These are phyloP conservation scores for Oreocharis arfaki DNA, from an alignment of 2,113 vertebrate species.

Conservation along the genomic window DNA sequence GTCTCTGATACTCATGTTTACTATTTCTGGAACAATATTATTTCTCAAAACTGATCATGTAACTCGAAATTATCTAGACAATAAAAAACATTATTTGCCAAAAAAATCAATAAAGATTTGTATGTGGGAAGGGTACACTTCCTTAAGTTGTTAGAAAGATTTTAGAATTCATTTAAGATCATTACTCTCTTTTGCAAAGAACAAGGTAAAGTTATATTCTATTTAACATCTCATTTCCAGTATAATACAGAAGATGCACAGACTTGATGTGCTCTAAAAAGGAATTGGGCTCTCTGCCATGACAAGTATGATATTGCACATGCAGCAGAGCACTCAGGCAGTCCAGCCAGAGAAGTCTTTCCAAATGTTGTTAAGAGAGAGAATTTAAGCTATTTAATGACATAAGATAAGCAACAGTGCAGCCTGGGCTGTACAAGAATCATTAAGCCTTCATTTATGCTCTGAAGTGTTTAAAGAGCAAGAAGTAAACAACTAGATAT, in stretches of 20 bases:
- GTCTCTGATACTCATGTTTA: not conserved
- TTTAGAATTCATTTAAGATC: not conserved
- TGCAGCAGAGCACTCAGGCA: not conserved
- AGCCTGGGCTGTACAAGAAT: not conserved
- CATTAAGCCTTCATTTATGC: not conserved
- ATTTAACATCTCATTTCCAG: not conserved
- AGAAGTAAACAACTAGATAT: not conserved
- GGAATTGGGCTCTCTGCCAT: not conserved
- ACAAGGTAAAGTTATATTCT: not conserved
- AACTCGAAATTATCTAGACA: not conserved
- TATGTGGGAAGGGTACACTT: not conserved
- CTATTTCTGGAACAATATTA: not conserved
- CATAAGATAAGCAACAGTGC: not conserved
- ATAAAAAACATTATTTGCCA: not conserved
- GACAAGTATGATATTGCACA: not conserved
- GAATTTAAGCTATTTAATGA: not conserved
- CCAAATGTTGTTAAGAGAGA: not conserved
- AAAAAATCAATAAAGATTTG: not conserved
- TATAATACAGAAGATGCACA: not conserved
- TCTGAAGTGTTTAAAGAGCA: not conserved
- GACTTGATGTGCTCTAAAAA: not conserved
- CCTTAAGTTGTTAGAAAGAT: not conserved
- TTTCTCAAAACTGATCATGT: not conserved
- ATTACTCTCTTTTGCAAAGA: not conserved
- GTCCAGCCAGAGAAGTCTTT: not conserved